Evolutionary conservation across 2,113 vertebrate species (phyloP).

Genomic region (Tetrax tetrax): DNA sequence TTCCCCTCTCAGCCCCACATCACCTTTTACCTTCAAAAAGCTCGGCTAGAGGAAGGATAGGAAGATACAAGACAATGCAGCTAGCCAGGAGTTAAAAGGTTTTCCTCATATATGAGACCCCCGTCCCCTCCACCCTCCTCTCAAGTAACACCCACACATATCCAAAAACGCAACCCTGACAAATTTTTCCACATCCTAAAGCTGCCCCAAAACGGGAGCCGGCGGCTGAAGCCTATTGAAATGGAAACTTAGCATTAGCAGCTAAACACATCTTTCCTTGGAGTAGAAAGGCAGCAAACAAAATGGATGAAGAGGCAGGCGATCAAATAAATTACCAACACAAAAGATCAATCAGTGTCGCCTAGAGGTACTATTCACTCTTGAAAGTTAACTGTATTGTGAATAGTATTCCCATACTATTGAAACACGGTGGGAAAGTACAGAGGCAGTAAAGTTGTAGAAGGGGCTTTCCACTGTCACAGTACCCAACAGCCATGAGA

Average conservation of each 20-base stretch:
- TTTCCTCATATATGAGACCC: not conserved
- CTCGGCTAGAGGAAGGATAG: not conserved
- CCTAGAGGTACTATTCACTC: not conserved
- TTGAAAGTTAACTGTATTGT: too few relatives aligned
- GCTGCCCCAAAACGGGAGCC: not conserved
- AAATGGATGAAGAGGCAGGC: not conserved
- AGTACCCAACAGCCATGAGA: not conserved
- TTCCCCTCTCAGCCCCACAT: not conserved
- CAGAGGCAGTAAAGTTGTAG: not conserved
- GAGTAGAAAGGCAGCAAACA: not conserved
- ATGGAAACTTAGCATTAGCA: not conserved
- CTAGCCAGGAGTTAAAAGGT: not conserved
- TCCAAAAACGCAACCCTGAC: not conserved
- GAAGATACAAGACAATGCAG: not conserved
- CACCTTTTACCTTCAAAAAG: not conserved
- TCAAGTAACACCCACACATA: not conserved
- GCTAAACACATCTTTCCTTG: not conserved
- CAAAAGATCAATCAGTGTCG: conserved; percentile 37
- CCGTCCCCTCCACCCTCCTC: not conserved
- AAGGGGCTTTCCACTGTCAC: not conserved
- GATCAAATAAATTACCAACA: conserved; percentile 27
- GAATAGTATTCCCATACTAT: not conserved
- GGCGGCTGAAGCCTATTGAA: not conserved
- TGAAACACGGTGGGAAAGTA: not conserved
- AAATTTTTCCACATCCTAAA: not conserved